phyloP scores from a whole-genome alignment of 2,113 vertebrate genomes.

The Hirundichthys speculiger region DNA sequence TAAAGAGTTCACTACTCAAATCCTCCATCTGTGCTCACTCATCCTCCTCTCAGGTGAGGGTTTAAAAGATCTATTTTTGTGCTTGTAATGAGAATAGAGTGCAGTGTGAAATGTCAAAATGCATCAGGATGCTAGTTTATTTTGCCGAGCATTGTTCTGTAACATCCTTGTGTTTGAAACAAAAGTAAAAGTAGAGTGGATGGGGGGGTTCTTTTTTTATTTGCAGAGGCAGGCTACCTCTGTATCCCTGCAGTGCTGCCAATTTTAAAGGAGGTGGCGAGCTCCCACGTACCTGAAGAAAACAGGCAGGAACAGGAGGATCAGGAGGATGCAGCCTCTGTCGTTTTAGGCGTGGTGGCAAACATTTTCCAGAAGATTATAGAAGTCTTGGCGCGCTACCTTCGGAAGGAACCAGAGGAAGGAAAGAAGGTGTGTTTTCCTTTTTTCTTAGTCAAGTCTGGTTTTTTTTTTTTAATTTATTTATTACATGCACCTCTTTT shows the following conservation, averaged over 20 bases:
- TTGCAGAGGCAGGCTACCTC: constrained; percentile 82
- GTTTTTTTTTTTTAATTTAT: not conserved
- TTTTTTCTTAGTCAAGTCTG: no score
- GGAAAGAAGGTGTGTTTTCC: constrained; percentile 81
- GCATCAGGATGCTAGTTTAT: not conserved
- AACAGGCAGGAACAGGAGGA: constrained; percentile 45
- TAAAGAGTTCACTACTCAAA: constrained; percentile 76
- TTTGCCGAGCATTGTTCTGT: not conserved
- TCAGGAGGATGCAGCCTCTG: constrained; percentile 59
- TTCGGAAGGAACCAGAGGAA: constrained; percentile 84
- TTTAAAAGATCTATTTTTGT: not conserved
- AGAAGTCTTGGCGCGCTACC: constrained; percentile 79
- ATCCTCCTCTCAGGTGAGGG: constrained; percentile 84
- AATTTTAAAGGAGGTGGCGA: constrained; percentile 85
- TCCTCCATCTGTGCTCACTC: constrained; percentile 82
- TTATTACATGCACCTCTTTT: not conserved
- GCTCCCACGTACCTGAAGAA: constrained; percentile 67
- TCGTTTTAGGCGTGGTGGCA: constrained; percentile 80
- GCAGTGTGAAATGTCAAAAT: not conserved
- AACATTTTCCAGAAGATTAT: constrained; percentile 90
- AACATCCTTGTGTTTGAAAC: not conserved
- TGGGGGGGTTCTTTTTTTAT: constrained; percentile 11
- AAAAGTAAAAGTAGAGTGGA: not conserved
- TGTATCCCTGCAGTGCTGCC: constrained; percentile 83
- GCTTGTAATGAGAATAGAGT: not conserved